Conservation (phyloP, 2,888 invertebrate species). For the Drosophila formosana region DNA sequence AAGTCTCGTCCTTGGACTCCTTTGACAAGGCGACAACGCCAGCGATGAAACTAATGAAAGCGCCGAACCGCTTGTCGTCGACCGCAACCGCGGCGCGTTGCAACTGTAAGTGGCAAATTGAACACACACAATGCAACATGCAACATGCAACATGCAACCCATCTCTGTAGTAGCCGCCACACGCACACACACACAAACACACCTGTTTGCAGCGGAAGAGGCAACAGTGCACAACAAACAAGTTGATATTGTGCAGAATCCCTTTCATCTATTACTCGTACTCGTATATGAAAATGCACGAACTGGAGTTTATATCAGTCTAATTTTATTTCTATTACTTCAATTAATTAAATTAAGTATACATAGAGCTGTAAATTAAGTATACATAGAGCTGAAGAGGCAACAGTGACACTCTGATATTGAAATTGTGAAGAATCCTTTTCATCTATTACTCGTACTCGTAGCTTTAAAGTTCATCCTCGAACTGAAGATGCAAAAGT, state of each 20-base stretch:
- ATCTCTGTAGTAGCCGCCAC: not conserved
- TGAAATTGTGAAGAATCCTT: not conserved
- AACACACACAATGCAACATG: not conserved
- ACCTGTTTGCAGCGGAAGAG: not conserved
- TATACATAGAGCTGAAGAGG: not conserved
- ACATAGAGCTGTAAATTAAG: too few relatives aligned
- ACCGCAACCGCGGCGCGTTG: constrained; percentile 3
- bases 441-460: not conserved
- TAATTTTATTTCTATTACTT: too few relatives aligned
- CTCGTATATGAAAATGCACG: too few relatives aligned
- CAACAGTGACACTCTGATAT: constrained; percentile 12
- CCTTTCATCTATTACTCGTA: too few relatives aligned
- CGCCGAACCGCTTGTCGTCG: not conserved
- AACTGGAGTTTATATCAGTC: too few relatives aligned
- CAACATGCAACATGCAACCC: not conserved
- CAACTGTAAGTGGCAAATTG: constrained; percentile 23
- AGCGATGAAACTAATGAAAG: not conserved
- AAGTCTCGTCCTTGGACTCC: not conserved
- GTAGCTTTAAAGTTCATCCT: too few relatives aligned
- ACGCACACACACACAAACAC: not conserved
- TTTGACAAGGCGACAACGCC: not conserved
- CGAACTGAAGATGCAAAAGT: too few relatives aligned
- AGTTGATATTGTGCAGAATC: not conserved
- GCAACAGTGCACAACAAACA: constrained; percentile 28
- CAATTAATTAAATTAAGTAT: too few relatives aligned